phyloP scores from a whole-genome alignment of 2,113 vertebrate genomes.

The Carassius carassius region DNA sequence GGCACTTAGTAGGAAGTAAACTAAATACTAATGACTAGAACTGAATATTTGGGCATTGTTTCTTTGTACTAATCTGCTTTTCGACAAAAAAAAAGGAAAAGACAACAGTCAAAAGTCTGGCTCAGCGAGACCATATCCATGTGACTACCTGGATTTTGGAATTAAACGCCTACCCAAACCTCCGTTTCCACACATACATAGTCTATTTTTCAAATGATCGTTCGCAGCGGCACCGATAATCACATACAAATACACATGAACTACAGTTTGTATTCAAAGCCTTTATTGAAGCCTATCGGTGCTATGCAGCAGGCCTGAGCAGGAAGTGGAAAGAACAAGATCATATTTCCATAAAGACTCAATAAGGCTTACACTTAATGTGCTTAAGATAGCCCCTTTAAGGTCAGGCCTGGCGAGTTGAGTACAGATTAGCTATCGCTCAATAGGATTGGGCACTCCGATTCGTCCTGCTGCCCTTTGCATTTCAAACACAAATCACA shows the following conservation, averaged over 20 bases:
- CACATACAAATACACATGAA: not conserved
- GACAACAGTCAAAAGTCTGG: not conserved
- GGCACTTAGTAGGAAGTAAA: not conserved
- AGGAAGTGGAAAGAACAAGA: slow-evolving; percentile 43
- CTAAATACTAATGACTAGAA: not conserved
- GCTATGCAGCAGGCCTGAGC: slow-evolving; percentile 3
- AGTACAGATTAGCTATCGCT: slow-evolving; percentile 25
- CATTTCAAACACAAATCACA: slow-evolving; percentile 32
- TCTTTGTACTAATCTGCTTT: not conserved
- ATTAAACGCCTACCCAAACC: not conserved
- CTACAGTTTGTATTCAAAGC: slow-evolving; percentile 23
- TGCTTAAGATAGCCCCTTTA: slow-evolving; percentile 28
- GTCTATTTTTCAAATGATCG: not conserved
- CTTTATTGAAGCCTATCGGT: slow-evolving; percentile 9
- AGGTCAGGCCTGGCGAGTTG: slow-evolving; percentile 20
- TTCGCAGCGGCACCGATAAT: not conserved
- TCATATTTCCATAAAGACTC: slow-evolving; percentile 38
- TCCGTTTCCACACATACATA: not conserved
- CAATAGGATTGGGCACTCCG: slow-evolving; percentile 26
- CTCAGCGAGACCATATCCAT: not conserved
- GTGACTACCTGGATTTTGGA: not conserved
- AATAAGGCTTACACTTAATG: slow-evolving; percentile 20
- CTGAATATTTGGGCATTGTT: not conserved
- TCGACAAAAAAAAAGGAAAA: not conserved
- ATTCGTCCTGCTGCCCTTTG: slow-evolving; percentile 37